These are phyloP conservation scores for Leptinotarsa undecemlineata DNA, from an alignment of 1,140 invertebrate genomes.

Conservation along the genomic window DNA sequence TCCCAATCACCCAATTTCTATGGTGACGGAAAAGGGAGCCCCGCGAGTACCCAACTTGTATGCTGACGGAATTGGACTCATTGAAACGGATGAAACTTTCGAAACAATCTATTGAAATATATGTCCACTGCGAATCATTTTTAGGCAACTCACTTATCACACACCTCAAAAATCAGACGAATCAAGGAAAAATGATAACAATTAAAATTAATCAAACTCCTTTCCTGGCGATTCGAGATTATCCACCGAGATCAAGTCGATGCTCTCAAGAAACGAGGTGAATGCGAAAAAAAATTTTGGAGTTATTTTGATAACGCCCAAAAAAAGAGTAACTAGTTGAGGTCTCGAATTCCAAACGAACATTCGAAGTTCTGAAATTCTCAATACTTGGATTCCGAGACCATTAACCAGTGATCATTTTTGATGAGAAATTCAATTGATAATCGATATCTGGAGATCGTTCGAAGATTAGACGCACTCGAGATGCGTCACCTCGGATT, in stretches of 20 bases:
- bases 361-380: slow-evolving; percentile 31
- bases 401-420: slow-evolving; percentile 42
- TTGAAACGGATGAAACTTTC: too few species aligned
- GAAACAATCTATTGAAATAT: too few species aligned
- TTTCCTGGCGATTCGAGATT: background rate
- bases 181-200: background rate
- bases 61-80: too few species aligned
- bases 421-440: background rate
- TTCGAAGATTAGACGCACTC: background rate
- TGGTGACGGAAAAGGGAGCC: too few species aligned
- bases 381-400: slow-evolving; percentile 44
- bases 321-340: slow-evolving; percentile 44
- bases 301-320: slow-evolving; percentile 41
- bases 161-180: background rate
- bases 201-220: background rate
- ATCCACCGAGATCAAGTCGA: background rate
- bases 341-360: slow-evolving; percentile 49
- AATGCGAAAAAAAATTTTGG: slow-evolving; percentile 28
- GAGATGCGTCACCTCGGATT: background rate
- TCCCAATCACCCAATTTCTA: too few species aligned
- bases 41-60: too few species aligned
- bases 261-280: slow-evolving; percentile 12
- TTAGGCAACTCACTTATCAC: slow-evolving; percentile 3
- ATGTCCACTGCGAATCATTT: background rate
- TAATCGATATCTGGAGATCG: background rate